phyloP scores from a whole-genome alignment of 2,888 invertebrate genomes.

The Lepidocyrtoides sp. region DNA sequence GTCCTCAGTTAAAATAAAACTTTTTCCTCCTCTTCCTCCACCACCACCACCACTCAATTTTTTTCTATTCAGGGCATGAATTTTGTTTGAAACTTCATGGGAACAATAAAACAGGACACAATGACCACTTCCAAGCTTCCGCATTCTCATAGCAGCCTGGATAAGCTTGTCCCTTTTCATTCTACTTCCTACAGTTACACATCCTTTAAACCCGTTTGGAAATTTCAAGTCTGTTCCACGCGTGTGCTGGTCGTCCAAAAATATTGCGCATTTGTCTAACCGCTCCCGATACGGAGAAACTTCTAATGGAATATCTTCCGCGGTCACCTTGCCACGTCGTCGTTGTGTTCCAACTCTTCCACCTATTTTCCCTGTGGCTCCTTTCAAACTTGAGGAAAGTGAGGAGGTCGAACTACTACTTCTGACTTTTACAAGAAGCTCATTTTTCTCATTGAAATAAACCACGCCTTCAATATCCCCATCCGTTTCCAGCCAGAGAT shows the following conservation, averaged over 20 bases:
- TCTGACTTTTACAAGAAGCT: conserved; percentile 49
- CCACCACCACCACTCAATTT: background rate
- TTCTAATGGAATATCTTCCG: conserved; percentile 32
- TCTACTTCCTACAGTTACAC: conserved; percentile 52
- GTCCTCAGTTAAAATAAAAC: conserved; percentile 42
- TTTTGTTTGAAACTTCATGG: conserved; percentile 68
- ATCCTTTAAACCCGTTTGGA: conserved; percentile 39
- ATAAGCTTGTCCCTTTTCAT: conserved; percentile 63
- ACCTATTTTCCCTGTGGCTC: background rate
- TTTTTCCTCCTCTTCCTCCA: background rate
- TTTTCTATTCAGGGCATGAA: background rate
- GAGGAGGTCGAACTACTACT: too few relatives aligned
- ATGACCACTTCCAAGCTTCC: conserved; percentile 47
- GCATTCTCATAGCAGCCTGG: conserved; percentile 70
- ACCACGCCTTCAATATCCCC: conserved; percentile 51
- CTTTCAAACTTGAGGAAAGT: background rate
- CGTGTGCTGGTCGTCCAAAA: conserved; percentile 73
- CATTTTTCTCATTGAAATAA: conserved; percentile 56
- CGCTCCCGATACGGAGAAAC: conserved; percentile 30
- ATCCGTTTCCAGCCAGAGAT: conserved; percentile 79
- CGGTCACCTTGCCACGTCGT: background rate
- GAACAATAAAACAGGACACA: conserved; percentile 74
- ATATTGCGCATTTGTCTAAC: conserved; percentile 60
- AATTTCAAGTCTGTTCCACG: conserved; percentile 67
- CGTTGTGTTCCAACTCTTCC: background rate